These are phyloP conservation scores for Rhinopomastus cyanomelas DNA, from an alignment of 2,113 vertebrate species.

Conservation along the genomic window DNA sequence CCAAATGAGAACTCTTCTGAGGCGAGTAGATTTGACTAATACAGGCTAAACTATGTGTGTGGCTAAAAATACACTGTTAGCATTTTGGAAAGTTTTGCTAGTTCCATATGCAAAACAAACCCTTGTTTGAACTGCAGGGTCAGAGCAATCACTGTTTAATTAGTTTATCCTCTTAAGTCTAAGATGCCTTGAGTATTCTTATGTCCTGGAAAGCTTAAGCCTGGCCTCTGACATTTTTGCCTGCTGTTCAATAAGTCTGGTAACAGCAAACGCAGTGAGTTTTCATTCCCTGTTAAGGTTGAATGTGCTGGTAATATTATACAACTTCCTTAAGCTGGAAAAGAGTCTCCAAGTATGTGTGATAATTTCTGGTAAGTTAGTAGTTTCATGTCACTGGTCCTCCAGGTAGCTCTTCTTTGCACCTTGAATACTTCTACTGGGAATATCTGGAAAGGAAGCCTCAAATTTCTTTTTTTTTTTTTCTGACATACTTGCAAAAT, in stretches of 20 bases:
- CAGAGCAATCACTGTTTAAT: background rate
- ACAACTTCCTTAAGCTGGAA: background rate
- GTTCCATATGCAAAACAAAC: background rate
- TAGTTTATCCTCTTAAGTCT: constrained; percentile 1
- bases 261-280: background rate
- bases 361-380: background rate
- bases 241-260: background rate
- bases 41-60: background rate
- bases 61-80: background rate
- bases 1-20: background rate
- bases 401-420: background rate
- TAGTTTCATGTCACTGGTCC: background rate
- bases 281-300: background rate
- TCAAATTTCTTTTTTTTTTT: background rate
- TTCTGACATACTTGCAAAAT: no score
- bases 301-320: background rate
- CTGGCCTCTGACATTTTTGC: background rate
- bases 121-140: background rate
- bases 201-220: background rate
- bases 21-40: background rate
- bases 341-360: background rate
- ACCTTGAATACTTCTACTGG: background rate
- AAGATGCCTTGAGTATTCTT: background rate
- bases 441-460: background rate
- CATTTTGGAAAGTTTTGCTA: background rate